Base-by-base conservation (phyloP, 2,797 vertebrate genomes). In the Paedocypris micromegethes region DNA sequence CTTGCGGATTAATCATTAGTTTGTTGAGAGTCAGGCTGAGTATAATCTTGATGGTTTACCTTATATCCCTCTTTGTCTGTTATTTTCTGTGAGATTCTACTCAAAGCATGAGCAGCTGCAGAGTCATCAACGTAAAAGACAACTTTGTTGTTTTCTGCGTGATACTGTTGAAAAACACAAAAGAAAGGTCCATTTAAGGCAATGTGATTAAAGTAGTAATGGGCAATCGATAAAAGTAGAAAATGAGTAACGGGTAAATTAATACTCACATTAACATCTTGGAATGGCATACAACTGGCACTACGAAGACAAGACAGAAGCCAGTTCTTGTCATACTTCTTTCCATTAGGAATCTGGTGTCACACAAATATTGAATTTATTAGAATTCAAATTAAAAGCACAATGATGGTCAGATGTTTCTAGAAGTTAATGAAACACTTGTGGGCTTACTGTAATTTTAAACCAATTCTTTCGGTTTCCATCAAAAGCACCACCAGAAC, bases 241-340 rank as follows among this genome's bases (percentile, higher is more conserved):
- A 46, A 42, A 47, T 42, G 6, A 3, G 9, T 50, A 23, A 23
- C 23, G 23, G 23, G 9, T 37, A 6, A 5, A 3, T 9, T 1
- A 44, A 59, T 5, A 61, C 82, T 78, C 75, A 91, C 91, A 74
- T 90, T 85, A 2, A 91, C 54, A 0, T 91, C 85, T 5, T 75
- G 85, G 64, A 93, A 91, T 3, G 90, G 86, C 3, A 89, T 66
- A 0, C 75, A 80, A 74, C 86, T 88, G 2, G 82, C 61, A 42
- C 70, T 84, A 72, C 89, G 90, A 70, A 92, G 81, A 2, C 80
- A 67, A 39, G 58, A 83, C 5, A 93, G 61, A 44, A 93, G 81
- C 91, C 91, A 93, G 0, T 80, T 49, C 66, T 90, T 90, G 2
- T 91, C 89, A 0, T 92, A 92, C 52, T 92, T 92, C 70, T 83